A percentile compares a stretch with the other conserved stretches of the same genome.
These are phyloP conservation scores for Origma solitaria DNA, from an alignment of 2,113 vertebrate genomes.

Conservation along the genomic window DNA sequence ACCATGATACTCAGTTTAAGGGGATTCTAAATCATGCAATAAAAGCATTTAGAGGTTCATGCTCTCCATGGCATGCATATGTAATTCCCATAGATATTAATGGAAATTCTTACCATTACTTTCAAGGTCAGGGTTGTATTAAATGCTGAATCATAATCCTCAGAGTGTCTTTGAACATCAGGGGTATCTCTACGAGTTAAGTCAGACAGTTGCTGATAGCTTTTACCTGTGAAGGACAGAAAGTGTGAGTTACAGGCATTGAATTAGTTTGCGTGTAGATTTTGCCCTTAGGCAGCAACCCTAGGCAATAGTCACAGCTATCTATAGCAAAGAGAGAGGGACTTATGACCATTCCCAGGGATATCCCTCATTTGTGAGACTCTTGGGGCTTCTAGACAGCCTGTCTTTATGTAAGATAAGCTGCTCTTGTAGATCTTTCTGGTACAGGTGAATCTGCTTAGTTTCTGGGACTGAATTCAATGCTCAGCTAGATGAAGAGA, in stretches of 20 bases:
- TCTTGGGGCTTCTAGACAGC: background rate
- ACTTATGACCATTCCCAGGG: background rate
- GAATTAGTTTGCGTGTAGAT: background rate
- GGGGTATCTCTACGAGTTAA: background rate
- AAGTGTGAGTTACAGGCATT: background rate
- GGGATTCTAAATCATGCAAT: conserved; percentile 11
- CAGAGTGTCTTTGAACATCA: background rate
- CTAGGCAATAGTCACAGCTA: background rate
- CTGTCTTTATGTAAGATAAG: background rate
- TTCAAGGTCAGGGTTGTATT: conserved; percentile 32
- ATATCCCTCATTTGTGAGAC: background rate
- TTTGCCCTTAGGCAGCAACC: background rate
- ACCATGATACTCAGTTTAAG: background rate
- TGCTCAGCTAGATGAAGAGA: background rate
- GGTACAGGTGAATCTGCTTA: background rate
- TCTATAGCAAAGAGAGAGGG: background rate
- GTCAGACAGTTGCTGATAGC: background rate
- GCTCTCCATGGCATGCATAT: background rate
- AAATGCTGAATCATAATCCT: background rate
- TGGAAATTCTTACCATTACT: background rate
- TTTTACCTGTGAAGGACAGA: background rate
- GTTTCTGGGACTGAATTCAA: background rate
- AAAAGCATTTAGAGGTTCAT: conserved; percentile 11
- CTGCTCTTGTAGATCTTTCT: background rate
- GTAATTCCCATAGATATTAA: conserved; percentile 23